These are phyloP conservation scores for Hepsetus odoe DNA, from an alignment of 2,113 vertebrate genomes.

Conservation along the genomic window DNA sequence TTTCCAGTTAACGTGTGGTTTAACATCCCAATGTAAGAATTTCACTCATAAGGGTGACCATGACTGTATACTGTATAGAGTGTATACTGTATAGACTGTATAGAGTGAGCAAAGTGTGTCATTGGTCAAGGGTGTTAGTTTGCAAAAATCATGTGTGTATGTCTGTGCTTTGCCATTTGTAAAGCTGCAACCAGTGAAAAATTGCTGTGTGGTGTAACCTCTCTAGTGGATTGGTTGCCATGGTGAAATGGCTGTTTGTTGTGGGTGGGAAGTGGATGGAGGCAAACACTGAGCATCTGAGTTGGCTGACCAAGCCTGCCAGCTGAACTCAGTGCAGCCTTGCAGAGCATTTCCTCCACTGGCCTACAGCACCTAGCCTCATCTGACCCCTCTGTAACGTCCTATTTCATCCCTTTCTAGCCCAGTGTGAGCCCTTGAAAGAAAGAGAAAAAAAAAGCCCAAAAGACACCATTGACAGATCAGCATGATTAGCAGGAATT, in stretches of 20 bases:
- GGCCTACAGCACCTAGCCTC: not conserved
- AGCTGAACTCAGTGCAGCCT: conserved; percentile 15
- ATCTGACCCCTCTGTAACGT: not conserved
- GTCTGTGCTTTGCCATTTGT: conserved; percentile 26
- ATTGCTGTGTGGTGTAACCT: conserved; percentile 25
- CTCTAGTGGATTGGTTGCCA: conserved; percentile 40
- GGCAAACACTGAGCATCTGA: conserved; percentile 49
- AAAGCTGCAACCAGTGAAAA: conserved; percentile 34
- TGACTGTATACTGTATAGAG: conserved; percentile 28
- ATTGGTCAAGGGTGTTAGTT: not conserved
- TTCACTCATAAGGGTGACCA: conserved; percentile 3
- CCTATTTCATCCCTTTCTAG: not conserved
- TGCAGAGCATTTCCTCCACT: not conserved
- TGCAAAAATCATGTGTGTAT: conserved; percentile 2
- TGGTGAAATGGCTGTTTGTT: conserved; percentile 48
- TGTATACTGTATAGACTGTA: not conserved
- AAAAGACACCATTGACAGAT: not conserved
- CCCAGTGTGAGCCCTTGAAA: not conserved
- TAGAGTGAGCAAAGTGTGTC: not conserved
- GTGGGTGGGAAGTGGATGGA: conserved; percentile 44
- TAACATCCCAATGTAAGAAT: not conserved
- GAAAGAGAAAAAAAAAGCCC: too few relatives aligned
- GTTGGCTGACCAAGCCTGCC: conserved; percentile 16
- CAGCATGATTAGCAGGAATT: not conserved
- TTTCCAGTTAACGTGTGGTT: conserved; percentile 20